A percentile compares a stretch with the other conserved stretches of the same genome.
Evolutionary conservation across 2,797 vertebrate species (phyloP).

Genomic region (Pipistrellus pygmaeus): DNA sequence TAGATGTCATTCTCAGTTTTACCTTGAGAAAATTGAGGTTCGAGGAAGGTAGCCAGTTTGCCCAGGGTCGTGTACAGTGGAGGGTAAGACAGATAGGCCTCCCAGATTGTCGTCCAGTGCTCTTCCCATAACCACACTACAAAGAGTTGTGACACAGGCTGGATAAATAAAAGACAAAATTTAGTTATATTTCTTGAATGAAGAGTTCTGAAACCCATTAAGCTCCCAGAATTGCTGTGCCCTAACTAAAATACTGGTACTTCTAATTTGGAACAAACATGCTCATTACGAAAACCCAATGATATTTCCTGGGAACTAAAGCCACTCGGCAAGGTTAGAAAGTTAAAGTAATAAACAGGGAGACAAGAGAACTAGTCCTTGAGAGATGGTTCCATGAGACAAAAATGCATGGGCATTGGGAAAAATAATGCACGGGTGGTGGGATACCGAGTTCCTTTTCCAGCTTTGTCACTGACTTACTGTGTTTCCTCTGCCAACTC

Average conservation of each 20-base stretch:
- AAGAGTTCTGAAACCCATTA: not conserved
- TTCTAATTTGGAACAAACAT: not conserved
- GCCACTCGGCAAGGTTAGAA: not conserved
- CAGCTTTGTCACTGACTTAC: not conserved
- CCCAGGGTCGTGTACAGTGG: not conserved
- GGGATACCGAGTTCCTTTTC: not conserved
- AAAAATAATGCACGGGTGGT: not conserved
- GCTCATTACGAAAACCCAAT: conserved; percentile 11
- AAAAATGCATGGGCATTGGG: not conserved
- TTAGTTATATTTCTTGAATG: not conserved
- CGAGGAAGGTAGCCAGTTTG: not conserved
- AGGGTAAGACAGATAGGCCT: not conserved
- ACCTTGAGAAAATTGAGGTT: not conserved
- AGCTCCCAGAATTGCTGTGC: conserved; percentile 3
- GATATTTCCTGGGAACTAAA: not conserved
- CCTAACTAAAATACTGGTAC: not conserved
- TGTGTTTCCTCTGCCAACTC: not conserved
- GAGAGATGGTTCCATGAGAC: not conserved
- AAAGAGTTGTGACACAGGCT: not conserved
- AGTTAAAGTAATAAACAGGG: conserved; percentile 1
- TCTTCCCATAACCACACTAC: not conserved
- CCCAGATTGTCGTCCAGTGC: not conserved
- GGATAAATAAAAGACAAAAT: not conserved
- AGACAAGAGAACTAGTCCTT: not conserved
- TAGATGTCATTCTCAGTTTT: not conserved